phyloP scores from a whole-genome alignment of 1,140 invertebrate genomes.

The Piezodorus guildinii region DNA sequence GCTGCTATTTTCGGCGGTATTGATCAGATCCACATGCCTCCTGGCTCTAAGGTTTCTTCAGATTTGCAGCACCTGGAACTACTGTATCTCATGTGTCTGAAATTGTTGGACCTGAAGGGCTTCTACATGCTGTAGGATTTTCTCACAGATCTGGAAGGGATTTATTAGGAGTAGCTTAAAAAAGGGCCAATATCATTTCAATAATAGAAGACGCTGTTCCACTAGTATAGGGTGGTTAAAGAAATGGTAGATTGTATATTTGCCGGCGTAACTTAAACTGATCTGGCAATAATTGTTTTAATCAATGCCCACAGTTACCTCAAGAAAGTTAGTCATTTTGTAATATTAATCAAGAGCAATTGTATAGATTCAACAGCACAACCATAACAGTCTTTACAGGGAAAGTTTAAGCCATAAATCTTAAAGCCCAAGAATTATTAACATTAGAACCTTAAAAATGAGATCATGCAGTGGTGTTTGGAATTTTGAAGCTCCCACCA shows the following conservation, averaged over 20 bases:
- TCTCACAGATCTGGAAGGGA: constrained; percentile 93
- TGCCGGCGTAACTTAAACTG: constrained; percentile 97
- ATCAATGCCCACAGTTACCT: constrained; percentile 94
- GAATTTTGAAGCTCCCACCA: no score
- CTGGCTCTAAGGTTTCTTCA: constrained; percentile 92
- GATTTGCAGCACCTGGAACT: constrained; percentile 96
- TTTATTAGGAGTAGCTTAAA: constrained; percentile 95
- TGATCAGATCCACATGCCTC: constrained; percentile 92
- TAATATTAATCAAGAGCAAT: constrained; percentile 99
- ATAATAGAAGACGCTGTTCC: constrained; percentile 98
- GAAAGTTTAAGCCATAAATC: no score
- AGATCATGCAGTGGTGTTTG: no score
- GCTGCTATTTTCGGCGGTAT: constrained; percentile 95
- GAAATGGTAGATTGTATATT: constrained; percentile 84
- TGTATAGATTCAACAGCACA: no score
- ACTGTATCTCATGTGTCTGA: constrained; percentile 99
- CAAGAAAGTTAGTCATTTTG: constrained; percentile 93
- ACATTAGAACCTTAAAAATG: no score
- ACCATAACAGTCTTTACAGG: no score
- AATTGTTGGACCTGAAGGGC: constrained; percentile 95
- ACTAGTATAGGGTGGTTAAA: constrained; percentile 96
- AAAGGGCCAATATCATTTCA: constrained; percentile 95
- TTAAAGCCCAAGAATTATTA: no score
- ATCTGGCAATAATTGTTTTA: constrained; percentile 96
- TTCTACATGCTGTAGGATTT: constrained; percentile 94